Base-by-base conservation (phyloP, 2,888 invertebrate genomes). In the Icerya purchasi region DNA sequence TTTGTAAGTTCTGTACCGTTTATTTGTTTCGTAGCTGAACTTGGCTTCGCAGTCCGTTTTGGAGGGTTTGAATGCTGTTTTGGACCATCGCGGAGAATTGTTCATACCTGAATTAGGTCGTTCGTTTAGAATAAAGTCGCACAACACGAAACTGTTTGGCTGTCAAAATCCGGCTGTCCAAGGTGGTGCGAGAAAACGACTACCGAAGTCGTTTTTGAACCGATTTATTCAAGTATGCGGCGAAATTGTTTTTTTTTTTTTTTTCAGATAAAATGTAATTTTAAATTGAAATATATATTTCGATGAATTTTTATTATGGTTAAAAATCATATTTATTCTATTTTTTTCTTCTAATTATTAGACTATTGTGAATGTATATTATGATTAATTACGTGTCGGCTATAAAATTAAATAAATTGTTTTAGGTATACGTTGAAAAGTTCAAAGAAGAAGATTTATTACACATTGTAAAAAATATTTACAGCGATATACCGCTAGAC, bases 11-110 rank as follows among this genome's bases (percentile, higher is more conserved):
- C n/a, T n/a, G n/a, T n/a, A n/a, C n/a, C n/a, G n/a, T 57, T 58
- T 23, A 20, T 50, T 64, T 52, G 53, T 66, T 68, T 36, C 67
- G 10, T 22, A 77, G 76, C 75, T 98, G 64, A 99, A 99, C 76
- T 77, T 99, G 64, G 98, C 98, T 0, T 94, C 97, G 0, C 98
- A 99, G 71, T 90, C 96, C 0, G 97, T 99, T 1, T 75, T 99
- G 18, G 99, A 99, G 76, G 98, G 97, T 24, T 77, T 99, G 2
- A 99, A 99, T 70, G 97, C 98, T 0, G 96, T 97, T 68, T 78
- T 99, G 60, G 98, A 99, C 76, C 98, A 99, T 70, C 78, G 98
- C 67, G 91, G 91, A 1, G 91, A 94, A 73, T 82, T 99, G 22
- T 98, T 80, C 69, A 86, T 99, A 61, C 93, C 98, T 0, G 98